These are phyloP conservation scores for Philopotamus ludificatus DNA, from an alignment of 1,140 invertebrate genomes.

Conservation along the genomic window DNA sequence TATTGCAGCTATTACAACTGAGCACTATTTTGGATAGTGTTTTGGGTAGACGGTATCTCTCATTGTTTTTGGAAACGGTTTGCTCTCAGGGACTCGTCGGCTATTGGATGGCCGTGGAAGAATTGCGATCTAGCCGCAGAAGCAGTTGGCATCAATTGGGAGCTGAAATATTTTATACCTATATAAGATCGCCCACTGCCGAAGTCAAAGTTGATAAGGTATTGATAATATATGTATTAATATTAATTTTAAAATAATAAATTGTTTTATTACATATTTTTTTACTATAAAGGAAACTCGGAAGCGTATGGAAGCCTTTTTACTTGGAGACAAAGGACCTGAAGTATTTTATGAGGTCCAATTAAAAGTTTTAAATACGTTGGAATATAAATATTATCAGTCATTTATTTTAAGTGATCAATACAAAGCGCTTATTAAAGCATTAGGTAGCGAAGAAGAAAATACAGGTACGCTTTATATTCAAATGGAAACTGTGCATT, in stretches of 20 bases:
- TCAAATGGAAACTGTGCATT: not conserved
- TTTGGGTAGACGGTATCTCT: constrained; percentile 70
- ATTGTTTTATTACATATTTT: constrained; percentile 40
- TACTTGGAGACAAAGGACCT: constrained; percentile 82
- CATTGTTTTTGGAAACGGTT: constrained; percentile 77
- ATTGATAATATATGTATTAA: constrained; percentile 36
- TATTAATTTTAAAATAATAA: too few species aligned
- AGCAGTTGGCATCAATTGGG: constrained; percentile 83
- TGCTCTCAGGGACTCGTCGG: constrained; percentile 77
- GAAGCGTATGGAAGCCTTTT: constrained; percentile 83
- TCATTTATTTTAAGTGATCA: constrained; percentile 84
- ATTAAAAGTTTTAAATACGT: constrained; percentile 70
- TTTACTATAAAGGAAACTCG: constrained; percentile 63
- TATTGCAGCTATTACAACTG: constrained; percentile 60
- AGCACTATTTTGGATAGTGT: constrained; percentile 69
- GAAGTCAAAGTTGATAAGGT: constrained; percentile 78
- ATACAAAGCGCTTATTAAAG: constrained; percentile 74
- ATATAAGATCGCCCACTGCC: constrained; percentile 73
- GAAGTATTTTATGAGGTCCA: constrained; percentile 88
- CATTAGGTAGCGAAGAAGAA: constrained; percentile 67
- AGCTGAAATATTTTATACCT: constrained; percentile 87
- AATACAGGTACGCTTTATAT: constrained; percentile 48
- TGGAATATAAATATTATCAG: constrained; percentile 87
- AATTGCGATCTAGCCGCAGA: constrained; percentile 70
- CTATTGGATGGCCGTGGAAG: constrained; percentile 87